Base-by-base conservation (phyloP, 2,888 invertebrate species). In the Idaea aversata region DNA sequence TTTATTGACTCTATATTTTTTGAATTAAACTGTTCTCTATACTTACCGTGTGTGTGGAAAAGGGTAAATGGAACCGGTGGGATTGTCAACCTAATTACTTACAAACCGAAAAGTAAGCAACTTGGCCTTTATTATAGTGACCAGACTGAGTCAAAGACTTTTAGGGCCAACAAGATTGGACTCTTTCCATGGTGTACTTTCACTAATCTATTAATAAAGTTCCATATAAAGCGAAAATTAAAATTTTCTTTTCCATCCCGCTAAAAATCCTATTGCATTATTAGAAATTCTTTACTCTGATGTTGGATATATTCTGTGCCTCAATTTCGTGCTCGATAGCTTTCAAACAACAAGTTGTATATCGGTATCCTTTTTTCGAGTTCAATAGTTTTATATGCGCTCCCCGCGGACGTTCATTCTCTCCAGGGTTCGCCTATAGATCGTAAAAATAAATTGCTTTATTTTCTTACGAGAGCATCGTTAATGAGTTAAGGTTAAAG, bases 1-100 rank as follows among this genome's bases (percentile, higher is more conserved):
- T 90, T 90, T 90, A 91, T 88, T 79, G 78, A 79, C 74, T 81
- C 85, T 85, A 88, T 91, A 91, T 88, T 87, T 91, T 87, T 80
- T 76, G 85, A 85, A 85, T 85, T 82, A 87, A 90, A 88, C 79
- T 82, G 86, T 86, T 82, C 78, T 80, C 59, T 64, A 60, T 76
- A 72, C 72, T 76, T 64, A 60, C 59, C 63, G 57, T 47, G 47
- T 7, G 10, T 47, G 47, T 47, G 47, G 47, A 47, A 47, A 13
- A 47, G 7, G 13, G 7, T 47, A 13, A 36, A 47, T 13, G 10
- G 10, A 47, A 47, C 13, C 13, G 47, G 47, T 13, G 13, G 4
- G 7, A 36, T 36, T 36, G 5, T 7, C 5, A 10, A 36, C 36
- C 36, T 5, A 47, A 13, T 47, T 47, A 47, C 10, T 7, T 13